phyloP scores from a whole-genome alignment of 2,797 vertebrate species.

The Pempheris klunzingeri region DNA sequence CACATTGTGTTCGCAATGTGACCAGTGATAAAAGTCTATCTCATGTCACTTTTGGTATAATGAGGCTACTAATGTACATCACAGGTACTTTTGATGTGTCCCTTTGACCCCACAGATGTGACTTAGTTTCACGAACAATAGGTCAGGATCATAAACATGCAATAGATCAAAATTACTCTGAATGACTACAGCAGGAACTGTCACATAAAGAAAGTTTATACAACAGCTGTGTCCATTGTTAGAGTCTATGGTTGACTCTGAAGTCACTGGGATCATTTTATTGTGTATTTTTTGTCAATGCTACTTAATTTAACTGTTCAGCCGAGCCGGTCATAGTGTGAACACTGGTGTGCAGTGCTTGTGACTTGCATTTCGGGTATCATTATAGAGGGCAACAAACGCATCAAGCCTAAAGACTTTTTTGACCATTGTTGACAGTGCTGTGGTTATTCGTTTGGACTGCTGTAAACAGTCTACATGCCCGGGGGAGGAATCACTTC shows the following conservation, averaged over 20 bases:
- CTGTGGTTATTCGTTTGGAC: conserved; percentile 18
- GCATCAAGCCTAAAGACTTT: conserved; percentile 17
- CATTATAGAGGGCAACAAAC: conserved; percentile 31
- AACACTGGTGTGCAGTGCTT: neutral
- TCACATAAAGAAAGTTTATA: conserved; percentile 16
- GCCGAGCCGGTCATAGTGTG: neutral
- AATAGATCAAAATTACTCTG: conserved; percentile 37
- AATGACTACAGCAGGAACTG: conserved; percentile 26
- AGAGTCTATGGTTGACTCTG: neutral
- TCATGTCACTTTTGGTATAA: neutral
- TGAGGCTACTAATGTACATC: neutral
- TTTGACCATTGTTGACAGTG: conserved; percentile 34
- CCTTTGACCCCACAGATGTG: conserved; percentile 56
- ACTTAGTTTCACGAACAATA: conserved; percentile 62
- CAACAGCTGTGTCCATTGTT: conserved; percentile 59
- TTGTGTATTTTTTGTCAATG: neutral
- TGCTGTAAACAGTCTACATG: conserved; percentile 19
- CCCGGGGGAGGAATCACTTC: conserved; percentile 31
- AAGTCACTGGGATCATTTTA: conserved; percentile 14
- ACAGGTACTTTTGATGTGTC: conserved; percentile 6
- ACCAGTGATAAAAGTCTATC: neutral
- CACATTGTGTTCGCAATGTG: neutral
- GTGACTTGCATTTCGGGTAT: conserved; percentile 2
- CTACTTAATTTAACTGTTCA: neutral
- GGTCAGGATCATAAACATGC: conserved; percentile 35